Evolutionary conservation across 1,140 invertebrate species (phyloP).

Genomic region (Neodiprion lecontei): DNA sequence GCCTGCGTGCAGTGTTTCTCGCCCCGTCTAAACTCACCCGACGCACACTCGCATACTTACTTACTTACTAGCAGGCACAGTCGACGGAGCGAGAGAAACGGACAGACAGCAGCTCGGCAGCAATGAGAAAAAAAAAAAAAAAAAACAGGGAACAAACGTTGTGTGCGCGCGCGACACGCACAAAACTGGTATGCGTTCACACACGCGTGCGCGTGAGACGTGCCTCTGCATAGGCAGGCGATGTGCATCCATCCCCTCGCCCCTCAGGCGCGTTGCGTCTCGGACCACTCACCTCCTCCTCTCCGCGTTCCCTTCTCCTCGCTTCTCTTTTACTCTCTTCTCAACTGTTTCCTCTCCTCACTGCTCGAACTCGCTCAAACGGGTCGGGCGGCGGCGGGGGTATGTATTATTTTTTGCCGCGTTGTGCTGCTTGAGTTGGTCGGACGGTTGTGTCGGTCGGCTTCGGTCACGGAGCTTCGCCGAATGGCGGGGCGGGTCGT

Average conservation of each 20-base stretch:
- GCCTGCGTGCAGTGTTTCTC: constrained; percentile 37
- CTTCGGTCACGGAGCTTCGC: constrained; percentile 32
- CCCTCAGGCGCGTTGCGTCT: neutral
- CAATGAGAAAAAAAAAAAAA: too few species aligned
- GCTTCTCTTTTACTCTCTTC: too few species aligned
- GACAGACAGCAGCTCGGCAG: neutral
- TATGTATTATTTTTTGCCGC: constrained; percentile 42
- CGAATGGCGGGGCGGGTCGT: neutral
- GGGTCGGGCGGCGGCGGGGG: constrained; percentile 28
- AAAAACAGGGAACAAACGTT: neutral
- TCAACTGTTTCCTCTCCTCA: neutral
- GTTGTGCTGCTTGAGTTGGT: constrained; percentile 46
- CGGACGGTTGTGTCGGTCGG: constrained; percentile 39
- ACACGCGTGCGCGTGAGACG: neutral
- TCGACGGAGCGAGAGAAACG: neutral
- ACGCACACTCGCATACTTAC: neutral
- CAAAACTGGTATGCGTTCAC: neutral
- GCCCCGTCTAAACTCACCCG: too few species aligned
- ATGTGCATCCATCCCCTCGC: too few species aligned
- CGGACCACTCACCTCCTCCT: neutral
- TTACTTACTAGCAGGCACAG: neutral
- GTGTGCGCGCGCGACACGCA: constrained; percentile 29
- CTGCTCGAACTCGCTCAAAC: constrained; percentile 35
- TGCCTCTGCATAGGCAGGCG: too few species aligned
- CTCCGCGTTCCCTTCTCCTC: too few species aligned